These are phyloP conservation scores for Zhengitettix transpicula DNA, from an alignment of 2,888 invertebrate species.

Conservation along the genomic window DNA sequence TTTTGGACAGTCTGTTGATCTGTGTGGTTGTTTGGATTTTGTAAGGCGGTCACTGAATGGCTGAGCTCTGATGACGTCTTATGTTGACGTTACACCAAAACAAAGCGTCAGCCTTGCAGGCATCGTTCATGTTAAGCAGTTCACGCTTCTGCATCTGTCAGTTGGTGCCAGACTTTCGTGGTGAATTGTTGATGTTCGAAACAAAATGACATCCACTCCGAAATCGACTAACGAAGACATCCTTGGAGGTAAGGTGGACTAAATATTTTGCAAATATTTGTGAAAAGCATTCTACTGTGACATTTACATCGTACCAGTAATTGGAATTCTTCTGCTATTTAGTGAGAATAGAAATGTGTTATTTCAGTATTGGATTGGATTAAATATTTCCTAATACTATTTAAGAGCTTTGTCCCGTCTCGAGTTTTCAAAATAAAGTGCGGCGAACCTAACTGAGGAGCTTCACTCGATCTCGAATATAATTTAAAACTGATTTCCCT, in stretches of 20 bases:
- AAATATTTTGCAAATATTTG: no score
- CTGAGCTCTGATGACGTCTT: conserved; percentile 6
- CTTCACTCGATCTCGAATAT: no score
- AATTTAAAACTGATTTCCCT: no score
- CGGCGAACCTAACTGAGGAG: no score
- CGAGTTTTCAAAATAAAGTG: no score
- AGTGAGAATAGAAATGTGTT: no score
- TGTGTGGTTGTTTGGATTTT: neutral
- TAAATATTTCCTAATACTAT: no score
- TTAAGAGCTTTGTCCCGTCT: no score
- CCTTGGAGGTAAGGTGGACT: conserved; percentile 9
- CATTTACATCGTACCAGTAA: no score
- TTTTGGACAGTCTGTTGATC: neutral
- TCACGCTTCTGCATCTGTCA: conserved; percentile 5
- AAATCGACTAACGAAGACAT: conserved; percentile 12
- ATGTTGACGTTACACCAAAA: conserved; percentile 14
- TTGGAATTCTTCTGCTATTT: no score
- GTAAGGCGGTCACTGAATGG: conserved; percentile 1
- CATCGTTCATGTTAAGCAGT: neutral
- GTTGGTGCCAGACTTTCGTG: conserved; percentile 1
- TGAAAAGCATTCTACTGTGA: no score
- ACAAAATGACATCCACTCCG: conserved; percentile 13
- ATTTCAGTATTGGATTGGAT: no score
- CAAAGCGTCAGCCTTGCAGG: conserved; percentile 11
- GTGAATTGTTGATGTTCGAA: conserved; percentile 1